Evolutionary conservation across 2,113 vertebrate genomes (phyloP).

Genomic region (Grallaria varia): DNA sequence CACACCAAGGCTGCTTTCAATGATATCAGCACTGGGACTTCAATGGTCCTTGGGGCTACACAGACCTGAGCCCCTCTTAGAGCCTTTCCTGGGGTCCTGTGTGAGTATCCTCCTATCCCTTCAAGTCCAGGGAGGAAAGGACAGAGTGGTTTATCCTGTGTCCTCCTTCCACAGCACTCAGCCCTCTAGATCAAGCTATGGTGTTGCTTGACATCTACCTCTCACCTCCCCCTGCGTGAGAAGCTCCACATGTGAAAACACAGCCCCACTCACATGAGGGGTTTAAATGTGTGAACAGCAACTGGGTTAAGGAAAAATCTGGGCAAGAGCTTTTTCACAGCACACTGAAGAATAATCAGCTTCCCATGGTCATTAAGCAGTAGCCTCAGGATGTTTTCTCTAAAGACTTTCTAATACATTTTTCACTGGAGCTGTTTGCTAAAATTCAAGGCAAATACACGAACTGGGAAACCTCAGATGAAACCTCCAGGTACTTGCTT

Average conservation of each 20-base stretch:
- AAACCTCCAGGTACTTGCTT: not conserved
- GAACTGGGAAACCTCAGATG: not conserved
- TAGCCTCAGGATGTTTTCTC: not conserved
- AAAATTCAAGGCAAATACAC: not conserved
- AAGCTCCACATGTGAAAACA: not conserved
- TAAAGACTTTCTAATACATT: not conserved
- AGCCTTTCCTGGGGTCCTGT: not conserved
- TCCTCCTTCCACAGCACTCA: not conserved
- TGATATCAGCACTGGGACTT: not conserved
- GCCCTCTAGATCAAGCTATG: not conserved
- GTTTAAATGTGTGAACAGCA: not conserved
- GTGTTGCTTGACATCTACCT: not conserved
- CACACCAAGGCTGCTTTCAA: not conserved
- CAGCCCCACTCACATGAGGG: rapidly evolving
- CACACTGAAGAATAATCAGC: not conserved
- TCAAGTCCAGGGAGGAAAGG: not conserved
- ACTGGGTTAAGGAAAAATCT: not conserved
- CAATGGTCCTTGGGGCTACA: not conserved
- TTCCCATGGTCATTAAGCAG: not conserved
- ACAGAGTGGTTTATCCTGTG: not conserved
- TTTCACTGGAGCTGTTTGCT: not conserved
- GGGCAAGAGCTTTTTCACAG: not conserved
- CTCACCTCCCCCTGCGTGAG: not conserved
- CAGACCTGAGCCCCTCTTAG: not conserved
- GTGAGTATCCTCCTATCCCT: not conserved